These are phyloP conservation scores for Odontocolon sp. DNA, from an alignment of 2,888 invertebrate genomes.

Conservation along the genomic window DNA sequence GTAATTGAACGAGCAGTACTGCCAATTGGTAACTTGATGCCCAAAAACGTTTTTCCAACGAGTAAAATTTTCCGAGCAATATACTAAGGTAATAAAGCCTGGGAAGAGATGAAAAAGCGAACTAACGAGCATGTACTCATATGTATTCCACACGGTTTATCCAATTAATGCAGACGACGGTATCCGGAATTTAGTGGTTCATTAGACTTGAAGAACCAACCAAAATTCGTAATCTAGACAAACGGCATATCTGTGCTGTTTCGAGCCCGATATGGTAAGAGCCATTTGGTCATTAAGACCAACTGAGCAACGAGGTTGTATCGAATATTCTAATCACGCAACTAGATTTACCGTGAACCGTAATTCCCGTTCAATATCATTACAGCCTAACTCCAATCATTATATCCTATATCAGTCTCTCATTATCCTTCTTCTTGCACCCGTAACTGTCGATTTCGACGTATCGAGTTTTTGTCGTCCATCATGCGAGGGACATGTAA, in stretches of 20 bases:
- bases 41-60: constrained; percentile 16
- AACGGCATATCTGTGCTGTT: constrained; percentile 35
- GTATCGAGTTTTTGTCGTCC: constrained; percentile 20
- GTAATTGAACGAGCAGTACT: constrained; percentile 23
- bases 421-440: too few species aligned
- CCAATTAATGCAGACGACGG: constrained; percentile 51
- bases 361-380: constrained; percentile 15
- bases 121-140: constrained; percentile 5
- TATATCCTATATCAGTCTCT: too few species aligned
- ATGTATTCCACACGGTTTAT: constrained; percentile 52
- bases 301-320: constrained; percentile 11
- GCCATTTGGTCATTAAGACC: constrained; percentile 29
- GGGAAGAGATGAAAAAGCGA: constrained; percentile 20
- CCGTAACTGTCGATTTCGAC: constrained; percentile 18
- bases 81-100: constrained; percentile 29
- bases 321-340: constrained; percentile 50
- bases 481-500: constrained; percentile 39
- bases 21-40: constrained; percentile 1
- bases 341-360: constrained; percentile 32
- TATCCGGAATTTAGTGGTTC: constrained; percentile 55
- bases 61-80: constrained; percentile 16
- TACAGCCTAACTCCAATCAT: background rate
- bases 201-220: constrained; percentile 54
- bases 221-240: constrained; percentile 56
- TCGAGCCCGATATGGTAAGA: constrained; percentile 41